These are phyloP conservation scores for Idaea aversata DNA, from an alignment of 2,888 invertebrate genomes.

Conservation along the genomic window DNA sequence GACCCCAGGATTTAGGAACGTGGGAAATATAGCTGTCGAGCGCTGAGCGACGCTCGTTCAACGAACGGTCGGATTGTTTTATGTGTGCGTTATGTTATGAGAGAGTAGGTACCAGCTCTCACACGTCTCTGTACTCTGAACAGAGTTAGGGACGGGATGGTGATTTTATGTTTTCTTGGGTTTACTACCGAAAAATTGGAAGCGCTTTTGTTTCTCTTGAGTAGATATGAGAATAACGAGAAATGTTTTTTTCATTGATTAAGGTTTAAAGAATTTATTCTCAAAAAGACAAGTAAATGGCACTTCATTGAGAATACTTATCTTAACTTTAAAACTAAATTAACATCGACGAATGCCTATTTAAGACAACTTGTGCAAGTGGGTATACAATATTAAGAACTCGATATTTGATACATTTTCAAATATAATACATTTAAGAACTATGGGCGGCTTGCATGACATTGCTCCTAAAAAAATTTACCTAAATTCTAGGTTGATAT, in stretches of 20 bases:
- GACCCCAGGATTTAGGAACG: slow-evolving; percentile 37
- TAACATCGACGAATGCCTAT: too few species aligned
- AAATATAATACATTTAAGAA: too few species aligned
- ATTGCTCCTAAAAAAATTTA: too few species aligned
- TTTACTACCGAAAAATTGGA: neutral
- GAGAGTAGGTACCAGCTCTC: neutral
- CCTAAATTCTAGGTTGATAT: too few species aligned
- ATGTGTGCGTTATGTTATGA: slow-evolving; percentile 2
- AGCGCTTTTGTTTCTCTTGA: neutral
- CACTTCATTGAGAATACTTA: too few species aligned
- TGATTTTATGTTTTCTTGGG: slow-evolving; percentile 10
- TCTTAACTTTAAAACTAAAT: too few species aligned
- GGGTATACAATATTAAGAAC: too few species aligned
- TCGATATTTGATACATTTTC: too few species aligned
- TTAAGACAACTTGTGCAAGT: too few species aligned
- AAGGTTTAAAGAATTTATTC: too few species aligned
- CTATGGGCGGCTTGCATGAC: too few species aligned
- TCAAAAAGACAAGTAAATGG: too few species aligned
- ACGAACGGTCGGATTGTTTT: neutral
- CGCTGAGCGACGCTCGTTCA: neutral
- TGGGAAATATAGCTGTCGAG: slow-evolving; percentile 26
- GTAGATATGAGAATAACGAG: neutral
- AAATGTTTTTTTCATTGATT: neutral
- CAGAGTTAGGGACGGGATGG: slow-evolving; percentile 6
- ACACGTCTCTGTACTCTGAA: neutral